Conservation (phyloP, 2,888 invertebrate species). For the Poecilobothrus nobilitatus region DNA sequence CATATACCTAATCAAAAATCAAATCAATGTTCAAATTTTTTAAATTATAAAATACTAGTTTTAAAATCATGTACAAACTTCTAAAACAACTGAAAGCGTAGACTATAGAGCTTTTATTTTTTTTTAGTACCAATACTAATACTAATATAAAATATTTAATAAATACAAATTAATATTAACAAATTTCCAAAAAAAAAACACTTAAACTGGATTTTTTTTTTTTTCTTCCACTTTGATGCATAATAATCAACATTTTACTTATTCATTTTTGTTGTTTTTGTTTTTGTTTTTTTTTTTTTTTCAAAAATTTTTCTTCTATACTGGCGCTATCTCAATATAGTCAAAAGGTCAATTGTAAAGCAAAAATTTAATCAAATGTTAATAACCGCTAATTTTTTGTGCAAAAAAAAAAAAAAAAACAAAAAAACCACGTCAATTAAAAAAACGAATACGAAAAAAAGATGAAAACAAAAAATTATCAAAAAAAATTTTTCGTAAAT, state of each 20-base stretch:
- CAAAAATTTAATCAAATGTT: neutral
- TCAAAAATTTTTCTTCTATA: neutral
- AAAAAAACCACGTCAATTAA: neutral
- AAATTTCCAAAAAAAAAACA: neutral
- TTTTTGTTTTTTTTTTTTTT: too few relatives aligned
- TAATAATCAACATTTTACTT: too few relatives aligned
- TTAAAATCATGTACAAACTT: too few relatives aligned
- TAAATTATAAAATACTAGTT: too few relatives aligned
- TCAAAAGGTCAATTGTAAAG: neutral
- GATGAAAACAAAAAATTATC: neutral
- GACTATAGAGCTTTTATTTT: too few relatives aligned
- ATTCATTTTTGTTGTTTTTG: too few relatives aligned
- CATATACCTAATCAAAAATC: too few relatives aligned
- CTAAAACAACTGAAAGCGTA: too few relatives aligned
- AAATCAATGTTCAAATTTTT: too few relatives aligned
- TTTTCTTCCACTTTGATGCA: neutral
- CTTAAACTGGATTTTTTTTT: neutral
- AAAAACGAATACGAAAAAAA: neutral
- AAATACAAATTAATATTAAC: too few relatives aligned
- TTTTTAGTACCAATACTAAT: too few relatives aligned
- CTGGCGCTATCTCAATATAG: neutral
- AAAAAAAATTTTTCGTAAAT: neutral
- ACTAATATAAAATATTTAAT: too few relatives aligned
- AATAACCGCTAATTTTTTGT: neutral
- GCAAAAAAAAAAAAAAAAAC: neutral